These are phyloP conservation scores for Candidula unifasciata DNA, from an alignment of 2,888 invertebrate species.

Conservation along the genomic window DNA sequence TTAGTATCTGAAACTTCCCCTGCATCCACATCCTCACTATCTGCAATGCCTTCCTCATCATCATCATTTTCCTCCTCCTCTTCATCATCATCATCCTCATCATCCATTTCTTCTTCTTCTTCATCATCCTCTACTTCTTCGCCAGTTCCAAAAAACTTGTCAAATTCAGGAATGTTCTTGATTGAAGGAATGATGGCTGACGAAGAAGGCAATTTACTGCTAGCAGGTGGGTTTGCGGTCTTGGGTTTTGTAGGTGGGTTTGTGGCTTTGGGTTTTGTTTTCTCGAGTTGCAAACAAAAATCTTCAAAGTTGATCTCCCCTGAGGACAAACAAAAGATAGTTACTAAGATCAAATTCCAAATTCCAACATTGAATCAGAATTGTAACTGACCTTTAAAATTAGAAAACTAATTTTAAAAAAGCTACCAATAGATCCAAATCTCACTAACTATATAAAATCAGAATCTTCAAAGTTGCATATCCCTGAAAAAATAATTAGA, in stretches of 20 bases:
- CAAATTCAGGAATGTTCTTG: slow-evolving; percentile 33
- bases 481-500: too few species aligned
- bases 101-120: slow-evolving; percentile 33
- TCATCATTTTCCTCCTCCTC: slow-evolving; percentile 24
- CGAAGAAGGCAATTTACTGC: not conserved
- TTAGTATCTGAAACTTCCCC: slow-evolving; percentile 19
- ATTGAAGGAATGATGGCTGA: not conserved
- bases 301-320: slow-evolving; percentile 49
- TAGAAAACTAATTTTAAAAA: too few species aligned
- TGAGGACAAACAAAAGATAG: not conserved
- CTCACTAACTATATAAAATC: too few species aligned
- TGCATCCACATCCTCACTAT: slow-evolving; percentile 34
- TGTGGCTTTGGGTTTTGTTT: slow-evolving; percentile 9
- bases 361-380: too few species aligned
- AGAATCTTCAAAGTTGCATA: too few species aligned
- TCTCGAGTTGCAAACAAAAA: slow-evolving; percentile 43
- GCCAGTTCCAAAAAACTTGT: slow-evolving; percentile 20
- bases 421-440: too few species aligned
- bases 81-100: slow-evolving; percentile 31
- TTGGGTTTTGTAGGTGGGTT: not conserved
- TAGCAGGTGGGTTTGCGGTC: not conserved
- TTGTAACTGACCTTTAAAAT: too few species aligned
- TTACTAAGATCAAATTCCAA: too few species aligned
- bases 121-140: slow-evolving; percentile 4
- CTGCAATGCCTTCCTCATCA: not conserved